Base-by-base conservation (phyloP, 2,888 invertebrate genomes). In the Trileptium ribeirensis region DNA sequence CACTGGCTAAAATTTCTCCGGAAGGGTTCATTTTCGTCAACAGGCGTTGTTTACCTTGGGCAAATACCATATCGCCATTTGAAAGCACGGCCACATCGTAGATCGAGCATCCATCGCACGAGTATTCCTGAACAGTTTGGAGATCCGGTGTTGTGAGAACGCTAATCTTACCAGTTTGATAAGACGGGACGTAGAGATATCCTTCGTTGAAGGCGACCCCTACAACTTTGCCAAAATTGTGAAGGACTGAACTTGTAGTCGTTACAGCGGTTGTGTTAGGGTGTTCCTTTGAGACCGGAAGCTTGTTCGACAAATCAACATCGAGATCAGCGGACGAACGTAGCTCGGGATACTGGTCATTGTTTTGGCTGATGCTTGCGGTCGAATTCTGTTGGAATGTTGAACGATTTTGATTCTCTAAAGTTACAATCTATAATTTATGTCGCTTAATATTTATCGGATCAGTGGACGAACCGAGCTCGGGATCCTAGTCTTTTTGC, bases 181-280 rank as follows among this genome's bases (percentile, higher is more conserved):
- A 74, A 3, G 81, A 79, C 1, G 81, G 79, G 31, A 79, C 82
- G 79, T 79, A 82, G n/a, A 82, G 39, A 1, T 31, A 19, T 1
- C 79, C 79, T 8, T 74, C 29, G 15, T 40, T 19, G 39, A 51
- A 79, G 33, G 79, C 80, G 34, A 82, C 24, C 19, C 82, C 82
- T n/a, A 82, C 82, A 2, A 82, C 79, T 67, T 82, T 79, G 8
- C 82, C 82, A 40, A 81, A 82, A n/a, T 75, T 39, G 1, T 67
- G 74, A 34, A 80, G 34, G 31, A 80, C 74, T 15, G 31, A 8
- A 36, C 8, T 70, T 19, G 36, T 19, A 8, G 70, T 70, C 15
- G 36, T 36, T 19, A 70, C 70, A 15, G 70, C n/a, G 3, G 33
- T 29, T 70, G 31, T 70, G 15, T 70, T 70, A 70, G 70, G n/a